Evolutionary conservation across 2,888 invertebrate species (phyloP).

Genomic region (Phyllotreta cruciferae): DNA sequence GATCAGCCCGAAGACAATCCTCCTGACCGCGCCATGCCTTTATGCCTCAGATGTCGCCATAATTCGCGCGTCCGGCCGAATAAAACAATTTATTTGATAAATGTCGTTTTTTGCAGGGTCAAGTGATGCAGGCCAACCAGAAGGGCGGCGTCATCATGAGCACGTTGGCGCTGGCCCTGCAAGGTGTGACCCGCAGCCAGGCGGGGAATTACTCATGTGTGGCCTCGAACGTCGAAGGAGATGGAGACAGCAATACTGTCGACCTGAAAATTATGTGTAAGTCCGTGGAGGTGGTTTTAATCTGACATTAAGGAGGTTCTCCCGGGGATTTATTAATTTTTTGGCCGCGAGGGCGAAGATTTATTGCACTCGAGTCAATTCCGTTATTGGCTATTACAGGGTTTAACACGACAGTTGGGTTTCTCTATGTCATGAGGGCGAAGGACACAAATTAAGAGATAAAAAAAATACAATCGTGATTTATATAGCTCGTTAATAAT

Average conservation of each 20-base stretch:
- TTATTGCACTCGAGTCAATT: slow-evolving; percentile 21
- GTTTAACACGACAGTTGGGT: background rate
- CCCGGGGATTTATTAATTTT: slow-evolving; percentile 29
- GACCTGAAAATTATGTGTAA: slow-evolving; percentile 90
- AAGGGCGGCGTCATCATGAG: slow-evolving; percentile 88
- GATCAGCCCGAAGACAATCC: slow-evolving; percentile 30
- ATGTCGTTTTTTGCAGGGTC: slow-evolving; percentile 67
- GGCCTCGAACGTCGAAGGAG: slow-evolving; percentile 91
- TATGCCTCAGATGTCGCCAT: slow-evolving; percentile 22
- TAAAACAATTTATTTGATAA: slow-evolving; percentile 35
- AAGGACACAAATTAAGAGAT: too few species aligned
- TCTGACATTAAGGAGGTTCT: slow-evolving; percentile 33
- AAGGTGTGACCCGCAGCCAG: slow-evolving; percentile 79
- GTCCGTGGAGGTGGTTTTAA: slow-evolving; percentile 58
- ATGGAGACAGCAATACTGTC: slow-evolving; percentile 82
- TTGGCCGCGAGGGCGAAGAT: slow-evolving; percentile 20
- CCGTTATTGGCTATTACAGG: slow-evolving; percentile 14
- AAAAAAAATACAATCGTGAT: too few species aligned
- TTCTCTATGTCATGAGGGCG: too few species aligned
- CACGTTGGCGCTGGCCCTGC: slow-evolving; percentile 81
- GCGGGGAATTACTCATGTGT: slow-evolving; percentile 89
- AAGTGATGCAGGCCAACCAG: slow-evolving; percentile 84
- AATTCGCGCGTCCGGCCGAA: slow-evolving; percentile 22
- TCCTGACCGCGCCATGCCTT: slow-evolving; percentile 22
- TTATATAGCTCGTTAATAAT: too few species aligned